Base-by-base conservation (phyloP, 2,888 invertebrate species). In the Allolobophora icterica region DNA sequence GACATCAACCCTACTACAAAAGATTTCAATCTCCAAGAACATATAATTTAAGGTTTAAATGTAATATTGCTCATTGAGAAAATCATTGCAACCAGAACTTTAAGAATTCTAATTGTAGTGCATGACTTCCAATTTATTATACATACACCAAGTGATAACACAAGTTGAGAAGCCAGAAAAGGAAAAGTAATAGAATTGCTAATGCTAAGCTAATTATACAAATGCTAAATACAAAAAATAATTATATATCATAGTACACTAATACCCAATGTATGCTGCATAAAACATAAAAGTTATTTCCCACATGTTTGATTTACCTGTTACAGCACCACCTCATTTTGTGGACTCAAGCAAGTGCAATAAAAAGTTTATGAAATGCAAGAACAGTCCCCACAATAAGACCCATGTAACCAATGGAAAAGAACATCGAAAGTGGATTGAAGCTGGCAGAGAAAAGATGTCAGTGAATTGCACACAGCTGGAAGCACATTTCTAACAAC, bases 401-500 rank as follows among this genome's bases (percentile, higher is more conserved):
- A 71, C n/a, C n/a, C 30, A 71, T n/a, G 71, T n/a, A 71, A 52
- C 52, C 24, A 24, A 71, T 71, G 1, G 71, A n/a, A n/a, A 2
- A 71, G 71, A 71, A 71, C n/a, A n/a, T n/a, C 1, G 71, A 71
- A 30, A 71, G n/a, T n/a, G n/a, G 71, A 71, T n/a, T n/a, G 30
- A n/a, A 0, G 21, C 52, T 52, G 21, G 21, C 24, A 52, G n/a
- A 45, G 8, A 45, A 45, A 15, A 3, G 8, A 45, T 45, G 45
- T 45, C 45, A 45, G n/a, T 71, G 30, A n/a, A 71, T 71, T 71
- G 71, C 30, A 71, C 8, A n/a, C 71, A 71, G n/a, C n/a, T 71
- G 71, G 71, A 71, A 71, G 71, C 71, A 71, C 71, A 71, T 71
- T n/a, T 71, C 71, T n/a, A 71, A 71, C 71, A 71, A 71, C n/a